Conservation (phyloP, 2,888 invertebrate species). For the Melieria picta region DNA sequence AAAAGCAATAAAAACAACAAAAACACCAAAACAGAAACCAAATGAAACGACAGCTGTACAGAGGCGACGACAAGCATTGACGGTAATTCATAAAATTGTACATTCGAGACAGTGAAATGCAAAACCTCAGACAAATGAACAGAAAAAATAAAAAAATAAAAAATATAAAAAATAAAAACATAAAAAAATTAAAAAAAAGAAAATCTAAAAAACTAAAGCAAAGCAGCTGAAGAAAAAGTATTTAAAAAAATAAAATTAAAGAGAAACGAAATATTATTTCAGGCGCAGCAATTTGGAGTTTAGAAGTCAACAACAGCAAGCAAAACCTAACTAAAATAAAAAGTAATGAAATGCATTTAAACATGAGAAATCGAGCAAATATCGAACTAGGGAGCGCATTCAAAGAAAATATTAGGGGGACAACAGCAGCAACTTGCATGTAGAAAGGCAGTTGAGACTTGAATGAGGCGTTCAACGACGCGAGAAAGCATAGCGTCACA, state of each 20-base stretch:
- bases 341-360: no score
- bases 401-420: no score
- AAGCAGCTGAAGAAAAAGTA: not conserved
- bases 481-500: no score
- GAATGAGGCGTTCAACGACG: no score
- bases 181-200: not conserved
- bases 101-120: constrained; percentile 24
- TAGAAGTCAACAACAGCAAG: no score
- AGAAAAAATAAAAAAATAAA: not conserved
- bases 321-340: no score
- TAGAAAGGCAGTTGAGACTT: no score
- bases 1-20: constrained; percentile 18
- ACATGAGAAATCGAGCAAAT: no score
- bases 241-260: not conserved
- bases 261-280: not conserved
- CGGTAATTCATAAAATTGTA: constrained; percentile 29
- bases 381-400: no score
- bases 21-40: not conserved
- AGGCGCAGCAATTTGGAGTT: no score
- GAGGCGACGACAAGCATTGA: not conserved
- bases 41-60: constrained; percentile 1
- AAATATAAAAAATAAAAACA: not conserved
- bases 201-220: constrained; percentile 1
- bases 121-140: constrained; percentile 1
- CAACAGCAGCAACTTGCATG: no score